Evolutionary conservation across 2,888 invertebrate genomes (phyloP), one percentile per base, ranked within the genome.

Genomic region (Mesorhabditis belari): DNA sequence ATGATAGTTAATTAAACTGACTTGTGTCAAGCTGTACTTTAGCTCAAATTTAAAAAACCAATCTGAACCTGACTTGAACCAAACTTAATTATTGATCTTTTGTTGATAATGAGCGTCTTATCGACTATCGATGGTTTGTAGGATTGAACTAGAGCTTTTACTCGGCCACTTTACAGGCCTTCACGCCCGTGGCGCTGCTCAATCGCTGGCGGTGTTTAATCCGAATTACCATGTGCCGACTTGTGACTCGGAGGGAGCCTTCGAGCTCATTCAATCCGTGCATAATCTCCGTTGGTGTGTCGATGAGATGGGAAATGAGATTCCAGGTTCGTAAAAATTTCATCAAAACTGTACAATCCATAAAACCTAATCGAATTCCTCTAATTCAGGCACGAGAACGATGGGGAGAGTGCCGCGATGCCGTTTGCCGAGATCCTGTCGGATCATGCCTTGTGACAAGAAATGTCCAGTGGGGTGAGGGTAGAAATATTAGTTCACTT

Each of bases 221-320:
- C 55, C 63, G 9, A 23, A 29, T 56, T 27, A 55, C 58, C 67
- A 65, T 29, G 55, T 67, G 44, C 73, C 76, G 1, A 67, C 65
- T 5, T 77, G 77, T 51, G 70, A 67, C 23, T 56, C 64, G 6
- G 60, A 64, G n/a, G 78, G 77, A 23, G 62, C 63, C 17, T 77
- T 74, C 53, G 68, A 62, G 19, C 63, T 60, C 26, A 62, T 77
- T 29, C 79, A 79, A 54, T 61, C 62, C 3, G 64, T 66, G 57
- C 66, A 66, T 25, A 74, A 73, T 1, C 49, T 75, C 5, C 65
- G 69, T 60, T 79, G 76, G 77, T 79, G 79, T 66, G 79, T 79
- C 4, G 73, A 75, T 60, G 26, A 44, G n/a, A 26, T 49, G 2
- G 77, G 77, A 19, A 52, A 54, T 17, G 77, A 77, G 53, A 61